Base-by-base conservation (phyloP, 2,888 invertebrate genomes). In the Romanomermis culicivorax region DNA sequence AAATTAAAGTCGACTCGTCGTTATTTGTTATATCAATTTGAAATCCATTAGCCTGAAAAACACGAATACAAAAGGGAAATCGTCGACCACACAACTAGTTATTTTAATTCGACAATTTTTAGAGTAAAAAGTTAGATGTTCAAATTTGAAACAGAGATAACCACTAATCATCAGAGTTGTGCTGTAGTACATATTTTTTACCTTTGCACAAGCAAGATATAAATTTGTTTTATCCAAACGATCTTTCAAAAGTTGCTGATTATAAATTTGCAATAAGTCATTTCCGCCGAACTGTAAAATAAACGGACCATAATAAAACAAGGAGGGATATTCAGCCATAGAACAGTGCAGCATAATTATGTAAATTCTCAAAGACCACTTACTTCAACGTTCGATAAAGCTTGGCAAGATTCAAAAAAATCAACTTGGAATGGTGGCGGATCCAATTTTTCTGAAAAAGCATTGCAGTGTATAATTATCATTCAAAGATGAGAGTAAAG, bases 321-420 rank as follows among this genome's bases (percentile, higher is more conserved):
- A 4, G 11, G n/a, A 23, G 24, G 25, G 11, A 50, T 4, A 50
- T 42, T 23, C 14, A n/a, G 24, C 17, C 11, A 7, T 51, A 52
- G 7, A 51, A n/a, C 25, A 14, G n/a, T 36, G 30, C n/a, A 7
- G 24, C 7, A 29, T 26, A 24, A 11, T 14, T 29, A 51, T n/a
- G n/a, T 51, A n/a, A n/a, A n/a, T n/a, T n/a, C n/a, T n/a, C n/a
- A n/a, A 26, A 24, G 36, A 27, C 14, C 47, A 36, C 61, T 56
- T 53, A 68, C 66, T 64, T 93, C 93, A 0, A 91, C 80, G 64
- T 93, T 91, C 60, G 82, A 83, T 78, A 91, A 80, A 11, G 80
- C 78, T 54, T 83, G 82, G 69, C 89, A 89, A 67, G 88, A 85
- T 69, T 95, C 93, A 71, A 95, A 95, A 76, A 91, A 93, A 69